Conservation (phyloP, 1,140 invertebrate species). For the Dufourea novaeangliae region DNA sequence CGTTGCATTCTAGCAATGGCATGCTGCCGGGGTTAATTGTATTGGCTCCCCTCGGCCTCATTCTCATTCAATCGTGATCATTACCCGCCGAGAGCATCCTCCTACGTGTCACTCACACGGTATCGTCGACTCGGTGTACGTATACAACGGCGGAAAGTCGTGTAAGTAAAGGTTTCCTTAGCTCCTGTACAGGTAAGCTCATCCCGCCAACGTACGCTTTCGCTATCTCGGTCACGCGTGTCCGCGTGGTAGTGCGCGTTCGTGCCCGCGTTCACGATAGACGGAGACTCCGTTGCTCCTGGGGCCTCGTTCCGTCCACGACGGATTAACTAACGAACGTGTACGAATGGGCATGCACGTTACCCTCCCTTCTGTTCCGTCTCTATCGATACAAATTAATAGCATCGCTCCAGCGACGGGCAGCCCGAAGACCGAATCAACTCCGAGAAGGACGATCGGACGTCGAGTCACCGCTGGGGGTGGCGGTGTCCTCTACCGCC, state of each 20-base stretch:
- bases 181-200: conserved; percentile 5
- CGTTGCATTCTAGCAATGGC: conserved; percentile 70
- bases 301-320: conserved; percentile 43
- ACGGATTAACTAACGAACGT: conserved; percentile 60
- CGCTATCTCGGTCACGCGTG: conserved; percentile 55
- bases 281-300: neutral
- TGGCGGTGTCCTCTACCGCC: conserved; percentile 5
- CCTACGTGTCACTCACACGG: conserved; percentile 71
- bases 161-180: conserved; percentile 48
- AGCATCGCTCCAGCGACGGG: conserved; percentile 42
- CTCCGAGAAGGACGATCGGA: neutral
- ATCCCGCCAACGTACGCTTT: neutral
- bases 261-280: conserved; percentile 23
- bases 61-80: conserved; percentile 79
- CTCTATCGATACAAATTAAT: conserved; percentile 72
- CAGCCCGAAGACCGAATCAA: neutral
- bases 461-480: neutral
- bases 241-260: conserved; percentile 8
- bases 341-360: conserved; percentile 59
- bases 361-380: conserved; percentile 41
- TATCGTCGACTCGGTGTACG: conserved; percentile 7
- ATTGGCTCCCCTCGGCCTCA: conserved; percentile 76
- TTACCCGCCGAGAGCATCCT: conserved; percentile 73
- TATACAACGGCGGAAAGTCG: neutral
- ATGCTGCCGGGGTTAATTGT: conserved; percentile 75